A percentile compares a stretch with the other conserved stretches of the same genome.
These are phyloP conservation scores for Chanos chanos DNA, from an alignment of 2,797 vertebrate species.

Conservation along the genomic window DNA sequence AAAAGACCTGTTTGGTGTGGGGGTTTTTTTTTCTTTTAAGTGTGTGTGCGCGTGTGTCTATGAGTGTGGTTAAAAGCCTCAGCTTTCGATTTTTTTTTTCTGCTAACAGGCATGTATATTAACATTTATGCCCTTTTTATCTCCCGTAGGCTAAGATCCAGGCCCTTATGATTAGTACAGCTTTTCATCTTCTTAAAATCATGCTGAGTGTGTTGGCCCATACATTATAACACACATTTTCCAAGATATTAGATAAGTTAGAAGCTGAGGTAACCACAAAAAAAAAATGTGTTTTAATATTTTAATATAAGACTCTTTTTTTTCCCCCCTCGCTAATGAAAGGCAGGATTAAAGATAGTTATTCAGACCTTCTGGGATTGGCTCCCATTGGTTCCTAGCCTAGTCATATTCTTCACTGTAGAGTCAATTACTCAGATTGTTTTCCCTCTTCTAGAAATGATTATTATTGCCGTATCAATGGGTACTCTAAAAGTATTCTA, in stretches of 20 bases:
- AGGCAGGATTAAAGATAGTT: slow-evolving; percentile 5
- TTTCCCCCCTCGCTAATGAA: slow-evolving; percentile 14
- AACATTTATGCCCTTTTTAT: slow-evolving; percentile 59
- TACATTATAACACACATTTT: slow-evolving; percentile 52
- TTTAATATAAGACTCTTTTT: slow-evolving; percentile 2
- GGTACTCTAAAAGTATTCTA: background rate
- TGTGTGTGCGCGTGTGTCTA: background rate
- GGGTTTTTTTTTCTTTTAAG: slow-evolving; percentile 7
- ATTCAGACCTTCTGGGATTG: slow-evolving; percentile 10
- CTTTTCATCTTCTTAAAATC: slow-evolving; percentile 61
- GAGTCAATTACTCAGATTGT: slow-evolving; percentile 29
- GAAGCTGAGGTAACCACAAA: background rate
- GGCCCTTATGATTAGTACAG: slow-evolving; percentile 52
- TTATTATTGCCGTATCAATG: slow-evolving; percentile 21
- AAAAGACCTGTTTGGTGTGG: no score
- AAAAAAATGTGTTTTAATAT: slow-evolving; percentile 17
- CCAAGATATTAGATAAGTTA: slow-evolving; percentile 53
- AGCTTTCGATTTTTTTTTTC: slow-evolving; percentile 31
- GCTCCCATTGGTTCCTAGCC: slow-evolving; percentile 7
- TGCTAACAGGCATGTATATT: slow-evolving; percentile 53
- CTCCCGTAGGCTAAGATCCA: slow-evolving; percentile 49
- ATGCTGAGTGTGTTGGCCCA: slow-evolving; percentile 33
- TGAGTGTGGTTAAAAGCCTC: slow-evolving; percentile 34
- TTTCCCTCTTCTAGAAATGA: slow-evolving; percentile 6
- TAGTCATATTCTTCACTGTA: slow-evolving; percentile 6